These are phyloP conservation scores for Columbina picui DNA, from an alignment of 2,113 vertebrate species.

Conservation along the genomic window DNA sequence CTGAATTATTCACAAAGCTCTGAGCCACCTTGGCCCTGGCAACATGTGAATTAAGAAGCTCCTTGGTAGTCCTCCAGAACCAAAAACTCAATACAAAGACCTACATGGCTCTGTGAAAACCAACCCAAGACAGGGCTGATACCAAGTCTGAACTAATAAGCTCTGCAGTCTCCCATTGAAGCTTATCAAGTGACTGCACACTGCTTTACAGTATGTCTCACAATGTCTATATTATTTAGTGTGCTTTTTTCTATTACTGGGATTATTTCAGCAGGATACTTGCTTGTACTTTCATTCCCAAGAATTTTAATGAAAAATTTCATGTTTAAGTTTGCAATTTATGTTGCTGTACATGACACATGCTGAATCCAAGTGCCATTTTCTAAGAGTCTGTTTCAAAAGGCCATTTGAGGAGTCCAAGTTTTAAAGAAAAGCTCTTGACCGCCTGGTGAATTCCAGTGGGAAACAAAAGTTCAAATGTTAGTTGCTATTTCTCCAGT, in stretches of 20 bases:
- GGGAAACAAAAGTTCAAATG: constrained; percentile 1
- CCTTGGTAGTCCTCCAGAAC: neutral
- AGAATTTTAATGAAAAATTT: neutral
- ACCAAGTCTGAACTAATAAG: neutral
- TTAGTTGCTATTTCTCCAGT: neutral
- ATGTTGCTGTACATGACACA: neutral
- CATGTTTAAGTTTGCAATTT: neutral
- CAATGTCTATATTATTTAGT: neutral
- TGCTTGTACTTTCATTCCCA: constrained; percentile 24
- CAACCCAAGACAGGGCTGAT: neutral
- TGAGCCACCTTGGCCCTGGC: neutral
- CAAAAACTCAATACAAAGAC: neutral
- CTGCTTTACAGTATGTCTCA: neutral
- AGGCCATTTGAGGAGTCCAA: neutral
- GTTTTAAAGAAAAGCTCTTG: constrained; percentile 14
- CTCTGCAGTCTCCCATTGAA: neutral
- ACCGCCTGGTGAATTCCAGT: constrained; percentile 18
- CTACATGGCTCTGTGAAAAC: neutral
- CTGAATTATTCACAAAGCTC: neutral
- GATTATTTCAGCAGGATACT: neutral
- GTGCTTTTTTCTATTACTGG: neutral
- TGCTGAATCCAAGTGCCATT: neutral
- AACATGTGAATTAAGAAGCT: neutral
- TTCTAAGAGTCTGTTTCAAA: neutral
- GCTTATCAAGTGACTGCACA: neutral